Evolutionary conservation across 2,797 vertebrate genomes (phyloP).

Genomic region (Sebastes elongatus): DNA sequence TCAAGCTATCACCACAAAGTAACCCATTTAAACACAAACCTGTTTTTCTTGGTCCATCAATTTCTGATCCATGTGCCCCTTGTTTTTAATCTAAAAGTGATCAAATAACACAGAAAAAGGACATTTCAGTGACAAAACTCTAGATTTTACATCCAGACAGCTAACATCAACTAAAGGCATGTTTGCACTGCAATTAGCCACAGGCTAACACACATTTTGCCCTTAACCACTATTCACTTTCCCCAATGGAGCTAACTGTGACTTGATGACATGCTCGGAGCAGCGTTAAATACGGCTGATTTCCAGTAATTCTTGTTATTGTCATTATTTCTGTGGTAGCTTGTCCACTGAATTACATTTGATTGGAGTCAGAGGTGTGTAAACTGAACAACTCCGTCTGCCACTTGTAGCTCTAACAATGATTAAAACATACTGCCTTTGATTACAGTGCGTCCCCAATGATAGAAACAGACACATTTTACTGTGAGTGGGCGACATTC

Average conservation of each 20-base stretch:
- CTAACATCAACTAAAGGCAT: not conserved
- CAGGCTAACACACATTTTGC: not conserved
- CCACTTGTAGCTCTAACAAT: not conserved
- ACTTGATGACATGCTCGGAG: not conserved
- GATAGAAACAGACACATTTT: not conserved
- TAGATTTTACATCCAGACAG: not conserved
- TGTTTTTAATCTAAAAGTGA: slow-evolving; percentile 86
- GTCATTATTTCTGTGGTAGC: not conserved
- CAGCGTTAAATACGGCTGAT: not conserved
- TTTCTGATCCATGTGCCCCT: slow-evolving; percentile 84
- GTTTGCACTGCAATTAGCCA: not conserved
- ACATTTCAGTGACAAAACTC: slow-evolving; percentile 25
- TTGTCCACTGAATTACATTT: not conserved
- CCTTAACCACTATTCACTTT: not conserved
- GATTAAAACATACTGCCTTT: not conserved
- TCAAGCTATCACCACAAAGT: not conserved
- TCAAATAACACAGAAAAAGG: slow-evolving; percentile 39
- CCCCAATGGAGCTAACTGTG: no score
- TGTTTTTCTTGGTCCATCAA: slow-evolving; percentile 88
- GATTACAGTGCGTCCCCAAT: not conserved
- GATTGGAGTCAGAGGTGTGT: not conserved
- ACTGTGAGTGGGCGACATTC: slow-evolving; percentile 5
- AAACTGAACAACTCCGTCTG: not conserved
- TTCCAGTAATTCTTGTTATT: not conserved
- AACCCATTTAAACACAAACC: slow-evolving; percentile 71